Evolutionary conservation across 2,797 vertebrate species (phyloP).

Genomic region (Chaetophractus vellerosus): DNA sequence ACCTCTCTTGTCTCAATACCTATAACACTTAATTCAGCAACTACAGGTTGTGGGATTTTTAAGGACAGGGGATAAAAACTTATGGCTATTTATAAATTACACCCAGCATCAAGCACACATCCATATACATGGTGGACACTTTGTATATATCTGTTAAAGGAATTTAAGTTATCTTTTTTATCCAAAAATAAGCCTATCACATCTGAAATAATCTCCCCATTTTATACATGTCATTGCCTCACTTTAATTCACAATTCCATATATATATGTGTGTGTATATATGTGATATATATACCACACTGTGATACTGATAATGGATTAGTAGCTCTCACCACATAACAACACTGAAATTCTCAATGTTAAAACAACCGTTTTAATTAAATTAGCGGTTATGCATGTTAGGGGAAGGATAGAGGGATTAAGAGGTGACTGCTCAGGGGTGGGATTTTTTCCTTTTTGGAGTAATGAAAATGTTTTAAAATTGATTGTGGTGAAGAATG

Average conservation of each 20-base stretch:
- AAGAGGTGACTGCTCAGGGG: too few species aligned
- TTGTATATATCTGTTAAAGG: conserved; percentile 29
- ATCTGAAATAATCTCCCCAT: conserved; percentile 11
- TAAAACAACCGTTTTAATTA: neutral
- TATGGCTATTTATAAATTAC: neutral
- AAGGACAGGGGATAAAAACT: neutral
- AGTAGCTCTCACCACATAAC: neutral
- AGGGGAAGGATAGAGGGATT: too few species aligned
- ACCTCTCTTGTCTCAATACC: neutral
- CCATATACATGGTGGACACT: neutral
- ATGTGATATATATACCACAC: neutral
- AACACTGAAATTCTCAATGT: conserved; percentile 1
- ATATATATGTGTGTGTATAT: neutral
- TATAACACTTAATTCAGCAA: neutral
- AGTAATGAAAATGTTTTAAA: too few species aligned
- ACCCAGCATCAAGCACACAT: neutral
- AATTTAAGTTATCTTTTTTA: neutral
- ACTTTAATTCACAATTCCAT: neutral
- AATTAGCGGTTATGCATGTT: too few species aligned
- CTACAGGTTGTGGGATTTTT: neutral
- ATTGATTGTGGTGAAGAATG: too few species aligned
- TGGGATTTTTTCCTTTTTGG: too few species aligned
- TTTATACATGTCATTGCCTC: neutral
- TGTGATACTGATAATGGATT: neutral
- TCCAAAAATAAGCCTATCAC: neutral